Base-by-base conservation (phyloP, 2,888 invertebrate genomes). In the Biston betularia region DNA sequence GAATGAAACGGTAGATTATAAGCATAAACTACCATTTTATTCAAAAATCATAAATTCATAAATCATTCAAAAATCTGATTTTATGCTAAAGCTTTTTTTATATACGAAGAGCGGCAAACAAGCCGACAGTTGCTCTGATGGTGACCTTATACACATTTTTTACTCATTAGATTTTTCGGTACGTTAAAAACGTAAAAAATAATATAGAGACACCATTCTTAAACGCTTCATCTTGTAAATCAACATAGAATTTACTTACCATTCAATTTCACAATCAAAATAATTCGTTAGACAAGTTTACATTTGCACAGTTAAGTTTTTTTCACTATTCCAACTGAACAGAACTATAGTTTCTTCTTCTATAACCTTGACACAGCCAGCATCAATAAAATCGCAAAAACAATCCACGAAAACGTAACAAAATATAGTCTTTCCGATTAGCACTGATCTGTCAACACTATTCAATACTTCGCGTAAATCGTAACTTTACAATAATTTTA, bases 391-490 rank as follows among this genome's bases (percentile, higher is more conserved):
- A 53, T 42, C 48, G 42, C 58, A 59, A 62, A 67, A 62, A 44
- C 48, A 63, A 54, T 49, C 54, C 35, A 15, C 14, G 11, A 42
- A 48, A 63, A 40, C 34, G 42, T n/a, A 53, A 68, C 53, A 54
- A 60, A 60, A 50, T 15, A 53, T 48, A 76, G 75, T 78, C 82
- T 81, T 83, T 80, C 80, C 84, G 82, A 1, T 86, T 85, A 84
- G 84, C 85, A 85, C 71, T 53, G 38, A 35, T 38, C 57, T 64
- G 53, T 58, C 57, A 64, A 64, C 63, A 58, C 57, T 40, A 8
- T 54, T 54, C 49, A 42, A 34, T 69, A 24, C 24, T 24, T 61
- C 58, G 67, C 60, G 59, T 38, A 12, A 44, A 56, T 61, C 46
- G 58, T 64, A 70, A 48, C 48, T 48, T 50, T 24, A 9, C 12